Evolutionary conservation across 1,140 invertebrate species (phyloP), one percentile per base, ranked within the genome.

Genomic region (Potamilus streckersoni): DNA sequence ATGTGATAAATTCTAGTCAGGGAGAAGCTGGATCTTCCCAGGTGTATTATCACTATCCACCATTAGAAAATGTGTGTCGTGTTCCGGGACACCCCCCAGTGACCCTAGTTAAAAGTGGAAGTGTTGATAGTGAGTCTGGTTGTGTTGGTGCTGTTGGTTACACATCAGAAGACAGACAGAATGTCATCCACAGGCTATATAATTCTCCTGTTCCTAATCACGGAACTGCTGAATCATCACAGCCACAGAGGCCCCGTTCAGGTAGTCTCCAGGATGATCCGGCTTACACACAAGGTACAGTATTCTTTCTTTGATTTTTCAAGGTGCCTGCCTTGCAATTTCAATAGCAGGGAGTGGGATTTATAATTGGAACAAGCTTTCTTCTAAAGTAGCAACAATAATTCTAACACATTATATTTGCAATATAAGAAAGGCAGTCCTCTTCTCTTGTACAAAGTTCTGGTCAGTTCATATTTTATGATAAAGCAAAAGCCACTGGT

Each of bases 261-360:
- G 75, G 75, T 16, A 77, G 75, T 77, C 16, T 74, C 6, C 59
- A 67, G n/a, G 75, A 77, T 59, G 75, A 77, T 20, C 75, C 75
- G 15, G 70, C 56, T 23, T 77, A 77, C 73, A 20, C 63, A 27
- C 69, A 72, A 77, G 75, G 75, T 77, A 66, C 23, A 58, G 38
- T 49, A 49, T 49, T 49, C 11, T 6, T 49, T 11, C 38, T 49
- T 49, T 4, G 38, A 8, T 49, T 49, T 11, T 49, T 49, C 38
- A 6, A 49, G 38, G 11, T 49, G 38, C 38, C 38, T 49, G 38
- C 38, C 38, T 49, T 49, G 38, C 11, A 49, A 11, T 49, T 49
- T 49, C 38, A 49, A 49, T 49, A 49, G 38, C 11, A 49, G 38
- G 38, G 38, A 49, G 38, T 49, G 38, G 38, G 38, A 49, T 49